These are phyloP conservation scores for Leucoraja ocellata DNA, from an alignment of 2,797 vertebrate species.

Conservation along the genomic window DNA sequence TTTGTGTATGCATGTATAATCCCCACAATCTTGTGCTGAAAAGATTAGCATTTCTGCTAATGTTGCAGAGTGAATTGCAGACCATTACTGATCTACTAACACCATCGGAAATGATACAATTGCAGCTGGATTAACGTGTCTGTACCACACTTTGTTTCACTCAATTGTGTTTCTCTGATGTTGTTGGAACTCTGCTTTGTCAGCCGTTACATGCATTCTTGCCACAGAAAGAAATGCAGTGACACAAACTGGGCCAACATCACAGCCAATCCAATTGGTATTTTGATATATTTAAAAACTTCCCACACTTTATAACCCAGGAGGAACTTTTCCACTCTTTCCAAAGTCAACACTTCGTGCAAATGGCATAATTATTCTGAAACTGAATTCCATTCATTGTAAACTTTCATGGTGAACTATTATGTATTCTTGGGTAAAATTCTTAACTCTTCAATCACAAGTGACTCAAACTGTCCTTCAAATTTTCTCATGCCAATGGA, in stretches of 20 bases:
- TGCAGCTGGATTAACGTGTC: conserved; percentile 25
- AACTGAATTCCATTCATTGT: conserved; percentile 27
- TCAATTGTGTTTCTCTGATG: conserved; percentile 26
- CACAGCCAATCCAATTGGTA: not conserved
- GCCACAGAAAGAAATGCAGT: conserved; percentile 1
- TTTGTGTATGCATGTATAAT: not conserved
- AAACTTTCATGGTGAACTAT: not conserved
- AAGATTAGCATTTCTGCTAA: conserved; percentile 36
- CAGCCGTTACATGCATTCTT: conserved; percentile 19
- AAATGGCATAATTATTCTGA: not conserved
- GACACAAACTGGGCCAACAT: not conserved
- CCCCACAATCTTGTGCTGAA: conserved; percentile 32
- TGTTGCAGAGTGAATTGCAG: conserved; percentile 35
- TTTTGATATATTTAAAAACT: not conserved
- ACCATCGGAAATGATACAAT: conserved; percentile 31
- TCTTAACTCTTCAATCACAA: conserved; percentile 21
- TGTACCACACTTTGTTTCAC: conserved; percentile 12
- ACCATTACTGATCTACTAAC: conserved; percentile 35
- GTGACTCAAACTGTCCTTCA: not conserved
- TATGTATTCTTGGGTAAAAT: not conserved
- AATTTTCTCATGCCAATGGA: not conserved
- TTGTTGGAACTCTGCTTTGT: not conserved
- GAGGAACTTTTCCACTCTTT: not conserved
- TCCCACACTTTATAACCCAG: not conserved
- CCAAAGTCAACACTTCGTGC: conserved; percentile 23